Conservation (phyloP, 2,797 vertebrate species). For the Epinephelus malabaricus region DNA sequence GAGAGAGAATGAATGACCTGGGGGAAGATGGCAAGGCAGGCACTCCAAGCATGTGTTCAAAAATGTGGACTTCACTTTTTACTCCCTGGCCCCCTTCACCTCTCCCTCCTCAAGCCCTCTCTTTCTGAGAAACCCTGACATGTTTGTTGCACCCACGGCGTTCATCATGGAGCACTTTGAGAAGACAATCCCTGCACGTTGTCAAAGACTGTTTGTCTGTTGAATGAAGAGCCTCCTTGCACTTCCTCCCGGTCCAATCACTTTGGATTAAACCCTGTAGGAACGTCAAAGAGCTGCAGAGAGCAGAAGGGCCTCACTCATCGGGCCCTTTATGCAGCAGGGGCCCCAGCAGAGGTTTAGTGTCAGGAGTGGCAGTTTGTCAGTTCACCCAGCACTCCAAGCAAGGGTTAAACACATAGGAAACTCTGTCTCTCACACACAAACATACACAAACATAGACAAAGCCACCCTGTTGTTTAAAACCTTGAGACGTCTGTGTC, state of each 20-base stretch:
- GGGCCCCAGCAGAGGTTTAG: conserved; percentile 61
- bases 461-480: conserved; percentile 36
- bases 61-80: conserved; percentile 61
- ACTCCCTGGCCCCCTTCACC: conserved; percentile 26
- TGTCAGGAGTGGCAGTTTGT: conserved; percentile 72
- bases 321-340: conserved; percentile 57
- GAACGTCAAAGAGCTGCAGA: conserved; percentile 58
- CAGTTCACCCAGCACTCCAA: conserved; percentile 47
- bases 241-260: conserved; percentile 64
- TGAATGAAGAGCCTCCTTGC: conserved; percentile 72
- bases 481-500: conserved; percentile 7
- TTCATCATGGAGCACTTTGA: conserved; percentile 66
- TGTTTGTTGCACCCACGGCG: conserved; percentile 50
- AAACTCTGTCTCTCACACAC: conserved; percentile 33
- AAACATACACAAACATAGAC: conserved; percentile 41
- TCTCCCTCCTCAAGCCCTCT: background rate
- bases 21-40: conserved; percentile 66
- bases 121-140: conserved; percentile 37
- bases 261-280: conserved; percentile 65
- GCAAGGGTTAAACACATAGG: conserved; percentile 51
- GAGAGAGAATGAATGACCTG: conserved; percentile 73
- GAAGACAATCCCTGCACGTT: conserved; percentile 62
- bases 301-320: conserved; percentile 71
- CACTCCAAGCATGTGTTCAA: conserved; percentile 73
- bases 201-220: conserved; percentile 70